A percentile compares a stretch with the other conserved stretches of the same genome.
Evolutionary conservation across 2,797 vertebrate species (phyloP).

Genomic region (Valencia hispanica): DNA sequence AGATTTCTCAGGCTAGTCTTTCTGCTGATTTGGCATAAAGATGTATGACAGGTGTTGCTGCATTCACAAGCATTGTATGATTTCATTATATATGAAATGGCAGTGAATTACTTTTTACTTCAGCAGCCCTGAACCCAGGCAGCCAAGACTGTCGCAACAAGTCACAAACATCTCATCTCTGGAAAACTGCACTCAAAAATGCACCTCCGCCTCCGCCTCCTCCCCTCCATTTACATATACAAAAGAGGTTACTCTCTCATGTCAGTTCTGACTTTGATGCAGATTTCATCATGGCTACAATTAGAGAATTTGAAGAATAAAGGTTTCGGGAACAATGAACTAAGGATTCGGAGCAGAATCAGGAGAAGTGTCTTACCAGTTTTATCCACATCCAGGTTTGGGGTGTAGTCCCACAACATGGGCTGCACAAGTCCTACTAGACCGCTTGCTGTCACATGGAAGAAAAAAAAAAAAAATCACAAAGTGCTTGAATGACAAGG

Average conservation of each 20-base stretch:
- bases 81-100: too few relatives aligned
- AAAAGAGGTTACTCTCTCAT: not conserved
- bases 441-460: constrained; percentile 81
- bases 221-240: too few relatives aligned
- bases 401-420: constrained; percentile 95
- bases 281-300: not conserved
- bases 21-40: too few relatives aligned
- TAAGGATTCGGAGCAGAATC: too few relatives aligned
- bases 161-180: not conserved
- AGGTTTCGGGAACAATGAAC: not conserved
- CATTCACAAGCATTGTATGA: too few relatives aligned
- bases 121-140: too few relatives aligned
- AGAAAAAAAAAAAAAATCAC: not conserved
- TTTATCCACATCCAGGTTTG: constrained; percentile 83
- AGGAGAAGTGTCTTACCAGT: constrained; percentile 79
- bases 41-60: too few relatives aligned
- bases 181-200: not conserved
- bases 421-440: constrained; percentile 88
- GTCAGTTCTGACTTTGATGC: not conserved
- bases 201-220: too few relatives aligned
- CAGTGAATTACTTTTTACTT: too few relatives aligned
- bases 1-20: too few relatives aligned
- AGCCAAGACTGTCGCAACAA: too few relatives aligned
- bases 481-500: not conserved
- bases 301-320: not conserved